These are phyloP conservation scores for Tribolium castaneum DNA, from an alignment of 1,140 invertebrate species.

Conservation along the genomic window DNA sequence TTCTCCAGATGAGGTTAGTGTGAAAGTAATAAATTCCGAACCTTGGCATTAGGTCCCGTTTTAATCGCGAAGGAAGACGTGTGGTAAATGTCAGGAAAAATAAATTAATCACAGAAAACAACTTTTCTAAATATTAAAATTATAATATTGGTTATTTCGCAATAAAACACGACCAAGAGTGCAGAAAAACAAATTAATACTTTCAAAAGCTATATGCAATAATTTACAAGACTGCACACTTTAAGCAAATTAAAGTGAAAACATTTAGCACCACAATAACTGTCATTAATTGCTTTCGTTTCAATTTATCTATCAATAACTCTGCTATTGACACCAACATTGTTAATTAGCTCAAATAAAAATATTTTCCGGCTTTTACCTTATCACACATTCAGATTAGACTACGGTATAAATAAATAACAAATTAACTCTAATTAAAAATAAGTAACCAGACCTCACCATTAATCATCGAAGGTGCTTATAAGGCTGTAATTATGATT, in stretches of 20 bases:
- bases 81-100: background rate
- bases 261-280: background rate
- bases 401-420: background rate
- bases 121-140: background rate
- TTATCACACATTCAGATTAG: background rate
- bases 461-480: background rate
- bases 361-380: background rate
- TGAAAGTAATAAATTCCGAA: slow-evolving; percentile 41
- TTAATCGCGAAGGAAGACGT: background rate
- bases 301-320: background rate
- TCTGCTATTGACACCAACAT: background rate
- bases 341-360: background rate
- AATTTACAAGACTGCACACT: background rate
- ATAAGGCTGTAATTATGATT: background rate
- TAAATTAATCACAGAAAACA: slow-evolving; percentile 4
- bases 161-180: background rate
- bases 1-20: slow-evolving; percentile 32
- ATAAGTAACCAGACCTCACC: background rate
- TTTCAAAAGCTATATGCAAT: background rate
- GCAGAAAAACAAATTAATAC: background rate
- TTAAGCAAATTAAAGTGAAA: background rate
- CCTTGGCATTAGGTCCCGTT: slow-evolving; percentile 6
- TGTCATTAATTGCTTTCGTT: background rate
- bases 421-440: background rate
- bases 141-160: background rate